Evolutionary conservation across 1,140 invertebrate genomes (phyloP).

Genomic region (Portunus trituberculatus): DNA sequence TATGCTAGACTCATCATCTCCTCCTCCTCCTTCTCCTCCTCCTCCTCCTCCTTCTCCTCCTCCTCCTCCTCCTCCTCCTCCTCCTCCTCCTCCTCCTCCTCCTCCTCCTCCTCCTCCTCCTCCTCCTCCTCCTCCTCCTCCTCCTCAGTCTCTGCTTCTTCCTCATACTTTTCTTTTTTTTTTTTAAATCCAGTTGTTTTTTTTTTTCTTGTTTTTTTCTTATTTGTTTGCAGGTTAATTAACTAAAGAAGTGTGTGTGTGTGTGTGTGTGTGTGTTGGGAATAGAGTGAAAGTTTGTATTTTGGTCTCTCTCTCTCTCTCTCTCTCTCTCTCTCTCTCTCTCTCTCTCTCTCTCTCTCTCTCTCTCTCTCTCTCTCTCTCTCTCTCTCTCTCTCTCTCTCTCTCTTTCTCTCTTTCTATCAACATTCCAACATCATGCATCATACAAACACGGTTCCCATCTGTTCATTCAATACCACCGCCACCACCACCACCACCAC

Average conservation of each 20-base stretch:
- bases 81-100: not conserved
- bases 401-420: constrained; percentile 26
- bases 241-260: not conserved
- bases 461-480: no score
- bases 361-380: constrained; percentile 53
- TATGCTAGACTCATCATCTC: constrained; percentile 12
- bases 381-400: constrained; percentile 4
- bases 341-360: constrained; percentile 44
- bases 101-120: no score
- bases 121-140: not conserved
- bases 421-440: not conserved
- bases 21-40: not conserved
- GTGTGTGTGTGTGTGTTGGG: not conserved
- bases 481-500: no score
- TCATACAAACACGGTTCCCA: no score
- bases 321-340: constrained; percentile 46
- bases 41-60: not conserved
- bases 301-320: constrained; percentile 32
- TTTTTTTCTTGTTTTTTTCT: not conserved
- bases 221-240: not conserved
- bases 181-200: not conserved
- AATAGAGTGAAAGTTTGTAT: not conserved
- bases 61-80: not conserved
- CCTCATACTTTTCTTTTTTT: no score
- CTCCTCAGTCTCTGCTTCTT: no score